A percentile compares a stretch with the other conserved stretches of the same genome.
Evolutionary conservation across 2,113 vertebrate species (phyloP).

Genomic region (Aphyosemion australe): DNA sequence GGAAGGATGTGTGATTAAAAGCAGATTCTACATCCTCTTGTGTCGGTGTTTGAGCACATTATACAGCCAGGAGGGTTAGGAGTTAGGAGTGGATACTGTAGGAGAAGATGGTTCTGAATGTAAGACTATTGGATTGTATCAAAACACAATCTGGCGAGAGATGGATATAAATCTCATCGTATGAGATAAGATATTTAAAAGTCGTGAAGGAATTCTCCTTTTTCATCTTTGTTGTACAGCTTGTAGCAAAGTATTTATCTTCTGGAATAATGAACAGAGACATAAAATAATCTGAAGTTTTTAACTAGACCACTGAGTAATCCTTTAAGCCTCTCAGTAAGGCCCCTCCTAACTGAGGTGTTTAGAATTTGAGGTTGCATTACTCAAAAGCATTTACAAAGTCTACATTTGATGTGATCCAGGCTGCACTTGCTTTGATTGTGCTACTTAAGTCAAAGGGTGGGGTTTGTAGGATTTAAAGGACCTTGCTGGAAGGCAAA

Average conservation of each 20-base stretch:
- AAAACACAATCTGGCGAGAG: conserved; percentile 34
- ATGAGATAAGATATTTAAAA: conserved; percentile 57
- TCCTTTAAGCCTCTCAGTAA: conserved; percentile 27
- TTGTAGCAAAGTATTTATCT: conserved; percentile 59
- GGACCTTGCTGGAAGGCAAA: not conserved
- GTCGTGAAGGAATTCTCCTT: conserved; percentile 51
- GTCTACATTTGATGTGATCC: conserved; percentile 67
- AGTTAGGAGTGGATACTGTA: conserved; percentile 16
- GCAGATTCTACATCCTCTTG: conserved; percentile 65
- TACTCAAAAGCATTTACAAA: conserved; percentile 64
- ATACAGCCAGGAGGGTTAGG: conserved; percentile 22
- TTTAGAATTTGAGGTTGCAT: conserved; percentile 50
- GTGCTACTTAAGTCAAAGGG: conserved; percentile 64
- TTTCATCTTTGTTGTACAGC: conserved; percentile 40
- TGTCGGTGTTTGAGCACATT: conserved; percentile 51
- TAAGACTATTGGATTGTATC: conserved; percentile 39
- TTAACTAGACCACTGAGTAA: conserved; percentile 58
- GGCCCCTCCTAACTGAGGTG: conserved; percentile 41
- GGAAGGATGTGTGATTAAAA: conserved; percentile 75
- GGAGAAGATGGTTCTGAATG: conserved; percentile 56
- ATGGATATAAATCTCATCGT: conserved; percentile 26
- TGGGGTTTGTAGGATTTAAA: conserved; percentile 59
- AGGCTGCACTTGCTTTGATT: conserved; percentile 75
- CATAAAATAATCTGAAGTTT: conserved; percentile 45
- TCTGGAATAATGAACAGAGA: conserved; percentile 53